A percentile compares a stretch with the other conserved stretches of the same genome.
These are phyloP conservation scores for Nasonia vitripennis DNA, from an alignment of 1,140 invertebrate genomes.

Conservation along the genomic window DNA sequence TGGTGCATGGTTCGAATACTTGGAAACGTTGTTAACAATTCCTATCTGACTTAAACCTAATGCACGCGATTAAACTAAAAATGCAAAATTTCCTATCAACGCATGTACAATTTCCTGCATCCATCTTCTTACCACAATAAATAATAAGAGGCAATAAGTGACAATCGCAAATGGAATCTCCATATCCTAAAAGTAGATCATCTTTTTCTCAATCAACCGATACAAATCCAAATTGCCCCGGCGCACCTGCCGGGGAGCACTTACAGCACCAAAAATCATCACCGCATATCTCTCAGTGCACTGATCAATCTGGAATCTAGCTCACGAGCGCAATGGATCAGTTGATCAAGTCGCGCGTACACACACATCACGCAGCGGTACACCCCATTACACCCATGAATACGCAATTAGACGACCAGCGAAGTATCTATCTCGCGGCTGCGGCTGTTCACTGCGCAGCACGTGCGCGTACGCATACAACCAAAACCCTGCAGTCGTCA, in stretches of 20 bases:
- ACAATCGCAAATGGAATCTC: too few relatives aligned
- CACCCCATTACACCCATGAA: conserved; percentile 28
- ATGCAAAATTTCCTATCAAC: too few relatives aligned
- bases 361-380: background rate
- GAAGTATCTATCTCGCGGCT: background rate
- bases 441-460: background rate
- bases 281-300: background rate
- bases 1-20: too few relatives aligned
- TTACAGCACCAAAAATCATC: background rate
- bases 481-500: background rate
- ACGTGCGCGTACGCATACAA: background rate
- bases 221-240: background rate
- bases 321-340: background rate
- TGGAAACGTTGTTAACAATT: too few relatives aligned
- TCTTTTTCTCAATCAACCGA: background rate
- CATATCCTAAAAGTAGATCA: too few relatives aligned
- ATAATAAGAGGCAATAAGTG: too few relatives aligned
- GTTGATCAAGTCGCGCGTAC: conserved; percentile 7
- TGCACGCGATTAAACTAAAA: too few relatives aligned
- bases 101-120: too few relatives aligned
- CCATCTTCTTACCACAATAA: too few relatives aligned
- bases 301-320: conserved; percentile 5
- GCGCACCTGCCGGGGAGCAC: background rate
- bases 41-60: too few relatives aligned
- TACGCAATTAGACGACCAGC: conserved; percentile 9